Conservation (phyloP, 2,113 vertebrate species). For the Cyanistes caeruleus region DNA sequence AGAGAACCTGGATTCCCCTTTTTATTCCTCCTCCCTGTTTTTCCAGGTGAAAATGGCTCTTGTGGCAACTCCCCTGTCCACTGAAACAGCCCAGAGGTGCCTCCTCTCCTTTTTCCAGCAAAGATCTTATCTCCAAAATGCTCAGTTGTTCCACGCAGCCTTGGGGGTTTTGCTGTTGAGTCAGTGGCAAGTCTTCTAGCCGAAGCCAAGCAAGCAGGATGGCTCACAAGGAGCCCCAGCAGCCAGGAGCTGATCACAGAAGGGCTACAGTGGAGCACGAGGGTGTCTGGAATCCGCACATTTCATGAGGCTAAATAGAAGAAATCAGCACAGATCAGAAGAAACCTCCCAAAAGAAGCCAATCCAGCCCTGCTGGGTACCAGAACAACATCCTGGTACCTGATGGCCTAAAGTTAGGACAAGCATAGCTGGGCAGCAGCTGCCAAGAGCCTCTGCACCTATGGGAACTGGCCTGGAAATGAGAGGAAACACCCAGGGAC, state of each 20-base stretch:
- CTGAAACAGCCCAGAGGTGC: rapidly evolving
- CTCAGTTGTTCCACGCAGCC: rapidly evolving
- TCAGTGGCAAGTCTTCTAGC: background rate
- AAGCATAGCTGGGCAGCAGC: background rate
- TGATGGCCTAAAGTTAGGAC: background rate
- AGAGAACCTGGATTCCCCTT: background rate
- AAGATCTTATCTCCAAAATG: background rate
- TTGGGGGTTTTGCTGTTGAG: background rate
- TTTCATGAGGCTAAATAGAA: background rate
- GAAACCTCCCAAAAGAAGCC: background rate
- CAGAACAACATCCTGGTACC: background rate
- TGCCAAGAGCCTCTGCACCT: rapidly evolving
- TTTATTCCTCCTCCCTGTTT: background rate
- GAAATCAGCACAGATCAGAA: background rate
- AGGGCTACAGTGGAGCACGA: rapidly evolving
- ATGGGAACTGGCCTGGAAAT: rapidly evolving
- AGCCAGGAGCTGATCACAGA: background rate
- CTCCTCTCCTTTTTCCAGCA: background rate
- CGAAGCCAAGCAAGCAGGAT: background rate
- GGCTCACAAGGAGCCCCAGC: background rate
- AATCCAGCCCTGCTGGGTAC: background rate
- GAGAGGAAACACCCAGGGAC: background rate
- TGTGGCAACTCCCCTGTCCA: background rate
- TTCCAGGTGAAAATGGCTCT: background rate
- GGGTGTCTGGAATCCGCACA: background rate